phyloP scores from a whole-genome alignment of 35 echinoderm and acorn worm species.

The Nesometra sesokonis region DNA sequence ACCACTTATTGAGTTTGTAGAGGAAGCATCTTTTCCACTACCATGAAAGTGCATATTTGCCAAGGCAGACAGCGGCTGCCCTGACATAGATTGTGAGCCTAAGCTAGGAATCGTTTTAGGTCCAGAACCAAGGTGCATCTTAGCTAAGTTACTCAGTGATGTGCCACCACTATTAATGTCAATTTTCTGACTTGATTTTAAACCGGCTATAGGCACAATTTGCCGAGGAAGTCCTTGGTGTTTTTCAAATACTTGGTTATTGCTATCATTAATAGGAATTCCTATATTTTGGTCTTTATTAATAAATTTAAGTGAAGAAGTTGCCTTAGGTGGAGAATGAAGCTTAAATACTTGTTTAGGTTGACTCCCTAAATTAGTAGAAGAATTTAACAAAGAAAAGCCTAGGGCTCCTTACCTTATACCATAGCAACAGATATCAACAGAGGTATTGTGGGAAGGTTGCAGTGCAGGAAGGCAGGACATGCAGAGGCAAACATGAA shows the following conservation, averaged over 20 bases:
- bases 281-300: neutral
- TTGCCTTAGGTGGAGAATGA: neutral
- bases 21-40: neutral
- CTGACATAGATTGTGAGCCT: neutral
- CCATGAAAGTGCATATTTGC: neutral
- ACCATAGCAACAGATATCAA: neutral
- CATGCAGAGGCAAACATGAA: constrained; percentile 3
- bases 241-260: neutral
- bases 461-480: neutral
- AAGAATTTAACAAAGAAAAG: neutral
- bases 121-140: neutral
- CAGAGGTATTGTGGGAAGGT: neutral
- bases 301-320: neutral
- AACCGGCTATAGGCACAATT: neutral
- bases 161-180: neutral
- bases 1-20: neutral
- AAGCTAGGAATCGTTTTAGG: neutral
- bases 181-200: neutral
- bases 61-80: neutral
- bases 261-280: neutral
- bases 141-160: neutral
- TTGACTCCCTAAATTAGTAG: neutral
- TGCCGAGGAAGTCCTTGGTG: neutral
- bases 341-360: neutral
- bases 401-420: constrained; percentile 15